phyloP scores from a whole-genome alignment of 1,140 invertebrate genomes.

The Chlorops oryzae region DNA sequence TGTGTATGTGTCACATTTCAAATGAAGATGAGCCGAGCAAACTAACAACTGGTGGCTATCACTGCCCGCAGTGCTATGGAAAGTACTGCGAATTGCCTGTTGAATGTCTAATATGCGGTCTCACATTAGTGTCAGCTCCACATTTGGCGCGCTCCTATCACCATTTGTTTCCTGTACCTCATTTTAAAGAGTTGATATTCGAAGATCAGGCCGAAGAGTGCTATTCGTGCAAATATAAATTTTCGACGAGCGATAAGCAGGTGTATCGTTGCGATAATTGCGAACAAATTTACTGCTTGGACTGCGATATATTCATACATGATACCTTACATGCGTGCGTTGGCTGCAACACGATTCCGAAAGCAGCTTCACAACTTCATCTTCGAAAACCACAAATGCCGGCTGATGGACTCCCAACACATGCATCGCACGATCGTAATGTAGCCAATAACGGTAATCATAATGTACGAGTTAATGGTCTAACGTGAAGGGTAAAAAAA shows the following conservation, averaged over 20 bases:
- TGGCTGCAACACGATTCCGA: constrained; percentile 66
- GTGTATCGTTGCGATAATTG: constrained; percentile 78
- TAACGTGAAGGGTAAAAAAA: no score
- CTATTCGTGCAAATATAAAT: constrained; percentile 65
- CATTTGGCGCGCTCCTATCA: constrained; percentile 96
- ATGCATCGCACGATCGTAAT: no score
- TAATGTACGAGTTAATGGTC: no score
- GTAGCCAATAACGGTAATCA: no score
- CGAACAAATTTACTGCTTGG: constrained; percentile 75
- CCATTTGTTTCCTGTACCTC: constrained; percentile 87
- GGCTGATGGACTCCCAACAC: no score
- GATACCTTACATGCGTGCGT: constrained; percentile 91
- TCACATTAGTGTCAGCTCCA: constrained; percentile 95
- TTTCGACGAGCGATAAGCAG: constrained; percentile 62
- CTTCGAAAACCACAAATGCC: constrained; percentile 23
- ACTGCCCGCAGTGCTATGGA: constrained; percentile 92
- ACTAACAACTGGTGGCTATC: constrained; percentile 72
- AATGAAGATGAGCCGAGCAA: constrained; percentile 60
- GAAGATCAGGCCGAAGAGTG: constrained; percentile 55
- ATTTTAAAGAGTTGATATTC: constrained; percentile 67
- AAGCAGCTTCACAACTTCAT: constrained; percentile 31
- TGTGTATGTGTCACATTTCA: constrained; percentile 87
- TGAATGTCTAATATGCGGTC: constrained; percentile 89
- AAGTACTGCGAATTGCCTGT: constrained; percentile 98
- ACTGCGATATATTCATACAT: constrained; percentile 93